These are phyloP conservation scores for Bos taurus DNA, from an alignment of 2,113 vertebrate species.

Conservation along the genomic window ARS-UCD2.0 NC_037337.1:90179001-90179500, in stretches of 20 bases:
- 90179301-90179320: not conserved
- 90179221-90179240: not conserved
- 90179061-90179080: too few relatives aligned
- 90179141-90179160: not conserved
- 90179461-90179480: not conserved
- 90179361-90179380: not conserved
- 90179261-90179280: not conserved
- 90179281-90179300: not conserved
- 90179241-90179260: not conserved
- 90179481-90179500: not conserved
- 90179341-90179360: not conserved
- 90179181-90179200: not conserved
- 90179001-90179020: too few relatives aligned
- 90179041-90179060: too few relatives aligned
- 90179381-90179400: not conserved
- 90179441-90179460: not conserved
- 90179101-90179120: too few relatives aligned
- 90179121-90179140: too few relatives aligned
- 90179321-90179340: accelerated
- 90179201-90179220: not conserved
- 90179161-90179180: not conserved
- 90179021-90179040: too few relatives aligned
- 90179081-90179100: too few relatives aligned
- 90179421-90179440: not conserved
- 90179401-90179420: not conserved